Base-by-base conservation (phyloP, 2,797 vertebrate species). In the Tinamus major region DNA sequence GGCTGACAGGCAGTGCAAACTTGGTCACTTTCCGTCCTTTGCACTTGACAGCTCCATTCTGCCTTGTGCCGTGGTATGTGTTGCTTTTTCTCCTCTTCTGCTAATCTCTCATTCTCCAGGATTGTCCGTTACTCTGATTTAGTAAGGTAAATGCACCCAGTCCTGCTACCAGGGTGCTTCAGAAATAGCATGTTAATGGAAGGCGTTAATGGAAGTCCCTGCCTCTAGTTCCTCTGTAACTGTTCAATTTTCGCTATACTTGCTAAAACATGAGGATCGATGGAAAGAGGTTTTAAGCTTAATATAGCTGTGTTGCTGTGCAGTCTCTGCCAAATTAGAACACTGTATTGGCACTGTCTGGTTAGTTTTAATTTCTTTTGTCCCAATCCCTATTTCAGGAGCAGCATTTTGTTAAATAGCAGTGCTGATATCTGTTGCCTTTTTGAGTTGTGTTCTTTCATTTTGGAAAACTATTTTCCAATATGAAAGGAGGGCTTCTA, bases 331-430 rank as follows among this genome's bases (percentile, higher is more conserved):
- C 79, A 75, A 41, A 68, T 85, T 62, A 75, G 53, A 89, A 4
- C 24, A 13, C 10, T 79, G 2, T 68, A 61, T 41, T 77, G 53
- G 23, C 94, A 19, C 53, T 78, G 69, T 31, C 48, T 37, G 64
- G 56, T 55, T 89, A 65, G 48, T 48, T 90, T 95, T 84, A 15
- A 48, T 74, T 85, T 86, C 67, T 68, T 87, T 70, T 82, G 46
- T 68, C 65, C 3, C 42, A 41, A 13, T 91, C 64, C 80, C 29
- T 14, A 61, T 70, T 90, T 26, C 56, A 61, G 58, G 51, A 87
- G 12, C n/a, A 0, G 0, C 62, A 12, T 79, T 91, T 81, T 84
- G 21, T 55, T 78, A 72, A 59, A 27, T 18, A 64, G 19, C n/a
- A 76, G 46, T 89, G 23, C 74, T 81, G 3, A 56, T 76, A 46